Conservation (phyloP, 2,888 invertebrate genomes). For the Tipula lateralis region DNA sequence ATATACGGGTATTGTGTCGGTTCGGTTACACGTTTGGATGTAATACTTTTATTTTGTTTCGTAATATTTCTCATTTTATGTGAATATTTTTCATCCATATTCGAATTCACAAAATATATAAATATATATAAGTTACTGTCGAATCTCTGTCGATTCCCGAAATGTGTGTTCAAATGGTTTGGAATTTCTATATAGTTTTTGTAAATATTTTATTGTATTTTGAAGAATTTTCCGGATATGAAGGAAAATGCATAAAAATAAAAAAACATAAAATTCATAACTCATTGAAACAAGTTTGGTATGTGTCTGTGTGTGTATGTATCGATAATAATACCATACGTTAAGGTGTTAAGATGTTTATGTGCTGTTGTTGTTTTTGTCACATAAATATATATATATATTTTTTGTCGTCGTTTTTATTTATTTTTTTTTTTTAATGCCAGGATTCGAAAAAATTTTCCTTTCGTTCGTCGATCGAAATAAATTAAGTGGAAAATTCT, state of each 20-base stretch:
- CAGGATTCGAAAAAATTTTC: background rate
- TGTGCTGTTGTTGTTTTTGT: background rate
- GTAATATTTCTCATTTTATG: background rate
- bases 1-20: background rate
- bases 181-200: background rate
- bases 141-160: background rate
- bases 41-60: background rate
- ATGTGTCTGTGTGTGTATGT: background rate
- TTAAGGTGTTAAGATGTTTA: constrained; percentile 24
- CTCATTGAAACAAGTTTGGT: background rate
- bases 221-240: background rate
- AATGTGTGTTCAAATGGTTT: constrained; percentile 7
- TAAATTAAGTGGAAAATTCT: constrained; percentile 19
- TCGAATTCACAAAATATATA: background rate
- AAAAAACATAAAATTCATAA: background rate
- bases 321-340: background rate
- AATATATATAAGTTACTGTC: background rate
- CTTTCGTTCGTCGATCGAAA: constrained; percentile 11
- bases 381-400: constrained; percentile 24
- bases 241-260: background rate
- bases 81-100: background rate
- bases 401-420: too few relatives aligned
- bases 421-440: constrained; percentile 20
- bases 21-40: background rate
- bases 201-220: background rate